A percentile compares a stretch with the other conserved stretches of the same genome.
phyloP scores from a whole-genome alignment of 2,797 vertebrate species.

The Ctenopoma kingsleyae region DNA sequence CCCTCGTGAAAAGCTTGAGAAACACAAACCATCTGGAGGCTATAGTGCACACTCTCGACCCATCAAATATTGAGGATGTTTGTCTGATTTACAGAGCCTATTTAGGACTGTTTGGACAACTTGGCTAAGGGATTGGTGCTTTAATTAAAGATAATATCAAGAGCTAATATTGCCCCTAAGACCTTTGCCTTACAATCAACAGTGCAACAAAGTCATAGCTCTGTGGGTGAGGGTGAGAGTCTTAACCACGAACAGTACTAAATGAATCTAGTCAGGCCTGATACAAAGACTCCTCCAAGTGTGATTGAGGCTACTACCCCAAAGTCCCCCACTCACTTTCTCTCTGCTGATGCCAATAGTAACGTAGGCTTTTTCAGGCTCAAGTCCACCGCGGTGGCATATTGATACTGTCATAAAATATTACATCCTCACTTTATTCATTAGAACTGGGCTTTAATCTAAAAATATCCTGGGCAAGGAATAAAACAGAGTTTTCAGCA shows the following conservation, averaged over 20 bases:
- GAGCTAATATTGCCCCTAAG: constrained; percentile 78
- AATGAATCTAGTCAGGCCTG: constrained; percentile 59
- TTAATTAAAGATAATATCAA: constrained; percentile 90
- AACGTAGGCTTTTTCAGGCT: constrained; percentile 55
- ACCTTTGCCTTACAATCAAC: constrained; percentile 78
- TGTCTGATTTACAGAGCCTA: constrained; percentile 84
- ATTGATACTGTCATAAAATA: constrained; percentile 85
- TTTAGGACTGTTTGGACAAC: constrained; percentile 87
- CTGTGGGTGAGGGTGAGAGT: constrained; percentile 57
- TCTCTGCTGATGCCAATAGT: constrained; percentile 70
- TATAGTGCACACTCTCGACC: constrained; percentile 69
- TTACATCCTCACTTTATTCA: constrained; percentile 84
- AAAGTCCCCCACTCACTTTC: constrained; percentile 28
- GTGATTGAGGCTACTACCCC: constrained; percentile 42
- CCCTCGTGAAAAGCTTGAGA: constrained; percentile 75
- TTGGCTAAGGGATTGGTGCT: constrained; percentile 81
- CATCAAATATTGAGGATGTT: constrained; percentile 84
- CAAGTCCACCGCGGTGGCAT: constrained; percentile 65
- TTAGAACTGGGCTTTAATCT: constrained; percentile 85
- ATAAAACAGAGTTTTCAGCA: constrained; percentile 82
- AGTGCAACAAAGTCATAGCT: constrained; percentile 77
- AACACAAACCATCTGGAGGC: constrained; percentile 87
- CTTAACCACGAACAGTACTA: constrained; percentile 44
- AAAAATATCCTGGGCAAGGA: constrained; percentile 85
- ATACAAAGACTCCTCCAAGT: constrained; percentile 59